Evolutionary conservation across 1,140 invertebrate species (phyloP).

Genomic region (Aphelenchoides fujianensis): DNA sequence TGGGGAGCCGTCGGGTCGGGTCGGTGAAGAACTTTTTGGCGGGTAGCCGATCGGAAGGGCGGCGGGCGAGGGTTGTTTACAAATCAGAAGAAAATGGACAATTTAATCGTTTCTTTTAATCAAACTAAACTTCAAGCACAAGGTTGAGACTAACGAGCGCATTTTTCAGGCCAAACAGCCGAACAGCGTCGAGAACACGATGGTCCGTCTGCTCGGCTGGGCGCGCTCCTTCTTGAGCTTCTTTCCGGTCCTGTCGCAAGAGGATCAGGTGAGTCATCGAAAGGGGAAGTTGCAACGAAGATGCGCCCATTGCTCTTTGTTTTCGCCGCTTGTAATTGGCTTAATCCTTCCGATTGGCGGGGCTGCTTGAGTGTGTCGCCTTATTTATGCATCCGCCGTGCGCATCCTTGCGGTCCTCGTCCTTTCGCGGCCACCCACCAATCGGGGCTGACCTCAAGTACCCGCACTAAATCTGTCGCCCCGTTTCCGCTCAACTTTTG

Average conservation of each 20-base stretch:
- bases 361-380: too few species aligned
- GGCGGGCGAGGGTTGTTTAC: too few species aligned
- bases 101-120: too few species aligned
- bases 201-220: slow-evolving; percentile 16
- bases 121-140: not conserved
- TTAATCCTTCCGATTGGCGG: too few species aligned
- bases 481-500: too few species aligned
- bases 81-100: too few species aligned
- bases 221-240: slow-evolving; percentile 12
- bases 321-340: too few species aligned
- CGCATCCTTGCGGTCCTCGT: not conserved
- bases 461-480: not conserved
- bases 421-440: not conserved
- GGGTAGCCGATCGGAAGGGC: slow-evolving; percentile 4
- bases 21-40: not conserved
- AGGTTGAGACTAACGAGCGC: not conserved
- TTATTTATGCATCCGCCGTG: too few species aligned
- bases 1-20: not conserved
- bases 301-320: too few species aligned
- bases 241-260: slow-evolving; percentile 15
- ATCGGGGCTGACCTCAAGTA: not conserved
- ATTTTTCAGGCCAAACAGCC: not conserved
- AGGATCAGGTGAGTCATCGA: slow-evolving; percentile 20
- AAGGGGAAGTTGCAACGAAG: too few species aligned
- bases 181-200: slow-evolving; percentile 6